Percentiles rank a stretch among this genome's conserved stretches.
Evolutionary conservation across 2,888 invertebrate species (phyloP).

Genomic region (Apamea anceps): DNA sequence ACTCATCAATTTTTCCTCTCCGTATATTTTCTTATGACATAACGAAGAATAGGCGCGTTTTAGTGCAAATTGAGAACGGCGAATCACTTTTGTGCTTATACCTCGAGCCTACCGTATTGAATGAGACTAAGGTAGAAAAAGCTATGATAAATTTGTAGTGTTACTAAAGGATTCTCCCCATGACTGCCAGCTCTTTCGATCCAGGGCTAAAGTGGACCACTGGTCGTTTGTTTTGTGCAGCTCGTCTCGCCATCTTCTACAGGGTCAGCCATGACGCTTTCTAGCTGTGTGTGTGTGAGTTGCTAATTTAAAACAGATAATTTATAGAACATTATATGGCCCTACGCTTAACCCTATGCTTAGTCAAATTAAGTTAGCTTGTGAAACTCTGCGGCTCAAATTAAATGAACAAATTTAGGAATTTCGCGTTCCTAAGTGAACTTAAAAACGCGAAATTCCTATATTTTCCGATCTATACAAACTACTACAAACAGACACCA

Average conservation of each 20-base stretch:
- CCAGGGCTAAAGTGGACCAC: too few relatives aligned
- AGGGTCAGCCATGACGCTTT: too few relatives aligned
- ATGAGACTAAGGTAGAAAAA: background rate
- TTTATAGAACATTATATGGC: background rate
- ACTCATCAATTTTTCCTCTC: conserved; percentile 73
- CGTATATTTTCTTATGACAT: conserved; percentile 71
- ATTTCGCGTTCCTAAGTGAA: too few relatives aligned
- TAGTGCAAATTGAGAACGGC: conserved; percentile 76
- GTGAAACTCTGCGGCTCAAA: too few relatives aligned
- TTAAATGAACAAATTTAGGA: too few relatives aligned
- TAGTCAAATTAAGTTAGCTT: too few relatives aligned
- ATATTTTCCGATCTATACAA: background rate
- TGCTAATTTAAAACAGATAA: background rate
- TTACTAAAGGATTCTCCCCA: background rate
- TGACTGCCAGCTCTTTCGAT: too few relatives aligned
- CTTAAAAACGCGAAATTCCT: background rate
- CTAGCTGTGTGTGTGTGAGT: too few relatives aligned
- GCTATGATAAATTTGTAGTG: background rate
- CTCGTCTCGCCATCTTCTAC: too few relatives aligned
- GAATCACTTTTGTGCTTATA: conserved; percentile 59
- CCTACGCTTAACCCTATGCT: too few relatives aligned
- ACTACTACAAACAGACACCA: conserved; percentile 4
- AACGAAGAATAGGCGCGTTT: conserved; percentile 67
- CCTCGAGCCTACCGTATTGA: conserved; percentile 2
- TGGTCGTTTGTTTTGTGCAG: too few relatives aligned